Base-by-base conservation (phyloP, 2,113 vertebrate species). In the Dipodomys merriami region DNA sequence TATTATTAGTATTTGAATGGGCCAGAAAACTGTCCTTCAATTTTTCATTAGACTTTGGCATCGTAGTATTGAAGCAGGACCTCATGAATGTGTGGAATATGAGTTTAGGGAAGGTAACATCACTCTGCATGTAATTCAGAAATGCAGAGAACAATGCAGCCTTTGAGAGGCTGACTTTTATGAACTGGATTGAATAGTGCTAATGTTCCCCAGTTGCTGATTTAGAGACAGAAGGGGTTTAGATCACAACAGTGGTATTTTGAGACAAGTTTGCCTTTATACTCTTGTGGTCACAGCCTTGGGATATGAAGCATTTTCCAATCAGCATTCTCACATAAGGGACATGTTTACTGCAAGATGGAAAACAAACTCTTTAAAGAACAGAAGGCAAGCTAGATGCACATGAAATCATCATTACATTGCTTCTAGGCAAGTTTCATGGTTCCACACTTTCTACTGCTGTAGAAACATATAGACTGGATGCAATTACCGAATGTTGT, bases 191-290 rank as follows among this genome's bases (percentile, higher is more conserved):
- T 87, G 78, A n/a, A 96, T 91, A 87, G 65, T 11, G 27, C 87
- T 27, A 46, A 6, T 92, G 96, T 95, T 65, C 29, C 81, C 80
- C 93, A 95, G 60, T 90, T 67, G 92, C 96, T 97, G 67, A 96
- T 94, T 84, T 49, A 83, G 80, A 96, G 90, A 96, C 73, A 69
- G 39, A 35, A 88, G 29, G 82, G 86, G 64, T 94, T 97, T 92
- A 93, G 79, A 87, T 97, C 92, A 96, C 96, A 97, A 85, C 95
- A 93, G 96, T 91, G 80, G 74, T 93, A 97, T 97, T 94, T 84
- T 88, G 95, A 94, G 96, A 96, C 64, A 97, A 97, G 93, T 95
- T 96, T 95, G 5, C 60, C 95, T 96, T 97, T 97, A 83, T 62
- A 0, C 69, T 97, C 88, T 39, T 15, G 0, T 4, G 84, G 44